A percentile compares a stretch with the other conserved stretches of the same genome.
These are phyloP conservation scores for Oryzias dopingdopingensis DNA, from an alignment of 2,797 vertebrate genomes.

Conservation along the genomic window DNA sequence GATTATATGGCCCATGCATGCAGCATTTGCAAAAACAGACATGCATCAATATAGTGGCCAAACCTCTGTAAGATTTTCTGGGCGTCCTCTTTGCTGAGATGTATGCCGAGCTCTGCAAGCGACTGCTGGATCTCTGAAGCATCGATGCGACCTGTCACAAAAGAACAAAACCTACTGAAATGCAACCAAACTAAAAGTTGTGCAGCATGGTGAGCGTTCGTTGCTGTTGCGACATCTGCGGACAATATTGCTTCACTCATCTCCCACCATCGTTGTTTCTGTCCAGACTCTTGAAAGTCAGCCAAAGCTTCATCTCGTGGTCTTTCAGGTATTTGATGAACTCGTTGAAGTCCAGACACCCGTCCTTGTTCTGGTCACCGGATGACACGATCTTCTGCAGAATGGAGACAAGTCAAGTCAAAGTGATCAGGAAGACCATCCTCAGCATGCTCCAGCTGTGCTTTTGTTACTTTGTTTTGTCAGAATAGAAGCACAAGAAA, in stretches of 20 bases:
- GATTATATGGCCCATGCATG: not conserved
- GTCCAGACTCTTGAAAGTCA: conserved; percentile 93
- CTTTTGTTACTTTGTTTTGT: too few relatives aligned
- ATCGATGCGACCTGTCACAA: conserved; percentile 86
- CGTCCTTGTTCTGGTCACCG: conserved; percentile 88
- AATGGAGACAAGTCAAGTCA: conserved; percentile 1
- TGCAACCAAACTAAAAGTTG: conserved; percentile 4
- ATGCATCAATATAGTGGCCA: not conserved
- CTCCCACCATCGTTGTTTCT: conserved; percentile 89
- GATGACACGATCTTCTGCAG: conserved; percentile 89
- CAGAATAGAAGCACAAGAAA: too few relatives aligned
- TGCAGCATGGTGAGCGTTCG: conserved; percentile 12
- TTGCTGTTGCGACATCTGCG: not conserved
- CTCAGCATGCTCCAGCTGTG: too few relatives aligned
- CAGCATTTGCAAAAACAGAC: not conserved
- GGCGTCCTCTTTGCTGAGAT: conserved; percentile 83
- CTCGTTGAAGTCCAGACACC: conserved; percentile 88
- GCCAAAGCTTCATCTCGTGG: conserved; percentile 92
- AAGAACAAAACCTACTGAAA: conserved; percentile 8
- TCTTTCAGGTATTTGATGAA: conserved; percentile 91
- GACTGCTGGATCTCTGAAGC: conserved; percentile 89
- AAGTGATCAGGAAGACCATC: too few relatives aligned
- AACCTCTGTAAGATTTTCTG: conserved; percentile 88
- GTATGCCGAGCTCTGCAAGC: conserved; percentile 84
- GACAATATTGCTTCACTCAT: not conserved